phyloP scores from a whole-genome alignment of 2,113 vertebrate genomes.

The Notarius lentiginosus region DNA sequence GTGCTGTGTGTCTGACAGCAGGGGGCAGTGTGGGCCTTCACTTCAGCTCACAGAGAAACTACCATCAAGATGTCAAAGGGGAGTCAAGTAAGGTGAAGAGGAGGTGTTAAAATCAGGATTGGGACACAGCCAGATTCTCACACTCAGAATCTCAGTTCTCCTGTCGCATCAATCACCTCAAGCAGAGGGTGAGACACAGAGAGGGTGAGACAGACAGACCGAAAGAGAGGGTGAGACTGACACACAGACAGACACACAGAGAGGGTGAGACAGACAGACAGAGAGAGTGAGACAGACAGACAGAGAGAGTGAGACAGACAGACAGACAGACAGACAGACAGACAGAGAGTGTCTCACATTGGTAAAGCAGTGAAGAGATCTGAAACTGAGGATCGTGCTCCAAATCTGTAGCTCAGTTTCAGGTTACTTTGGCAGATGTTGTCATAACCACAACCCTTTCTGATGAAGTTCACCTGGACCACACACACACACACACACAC shows the following conservation, averaged over 20 bases:
- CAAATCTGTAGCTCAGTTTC: constrained; percentile 81
- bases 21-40: background rate
- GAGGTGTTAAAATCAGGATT: background rate
- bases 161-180: background rate
- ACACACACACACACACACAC: background rate
- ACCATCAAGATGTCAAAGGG: background rate
- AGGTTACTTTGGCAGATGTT: constrained; percentile 95
- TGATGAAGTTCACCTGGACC: constrained; percentile 85
- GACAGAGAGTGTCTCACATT: constrained; percentile 62
- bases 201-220: background rate
- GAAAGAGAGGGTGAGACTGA: background rate
- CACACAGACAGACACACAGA: background rate
- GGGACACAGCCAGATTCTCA: background rate
- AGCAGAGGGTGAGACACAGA: background rate
- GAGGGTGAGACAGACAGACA: background rate
- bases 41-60: background rate
- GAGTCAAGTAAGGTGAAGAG: too few species aligned
- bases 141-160: background rate
- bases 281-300: background rate
- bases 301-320: too few species aligned
- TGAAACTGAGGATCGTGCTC: constrained; percentile 68
- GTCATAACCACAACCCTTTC: constrained; percentile 88
- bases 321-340: too few species aligned
- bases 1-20: constrained; percentile 10
- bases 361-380: constrained; percentile 83